These are phyloP conservation scores for Nannobrachium achirus DNA, from an alignment of 2,113 vertebrate genomes.

Conservation along the genomic window DNA sequence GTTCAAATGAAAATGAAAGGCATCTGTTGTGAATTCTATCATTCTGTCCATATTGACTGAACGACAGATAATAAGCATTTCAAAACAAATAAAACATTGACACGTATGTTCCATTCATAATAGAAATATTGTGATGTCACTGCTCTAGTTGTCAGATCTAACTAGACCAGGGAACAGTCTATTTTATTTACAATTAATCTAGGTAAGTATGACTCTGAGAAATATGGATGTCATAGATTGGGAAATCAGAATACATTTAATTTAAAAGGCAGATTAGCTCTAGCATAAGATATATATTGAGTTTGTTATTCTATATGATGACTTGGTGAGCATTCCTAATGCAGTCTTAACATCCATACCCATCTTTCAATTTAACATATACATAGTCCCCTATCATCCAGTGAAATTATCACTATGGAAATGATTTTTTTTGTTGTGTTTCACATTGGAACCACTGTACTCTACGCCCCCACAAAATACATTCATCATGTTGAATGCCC, in stretches of 20 bases:
- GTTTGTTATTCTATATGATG: conserved; percentile 7
- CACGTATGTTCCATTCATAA: conserved; percentile 10
- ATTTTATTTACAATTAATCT: conserved; percentile 53
- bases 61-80: background rate
- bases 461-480: conserved; percentile 1
- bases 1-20: conserved; percentile 8
- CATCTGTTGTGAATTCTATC: background rate
- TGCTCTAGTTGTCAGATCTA: conserved; percentile 30
- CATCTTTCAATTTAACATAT: background rate
- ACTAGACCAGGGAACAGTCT: conserved; percentile 49
- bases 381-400: background rate
- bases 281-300: background rate
- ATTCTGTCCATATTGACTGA: background rate
- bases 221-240: conserved; percentile 36
- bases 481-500: background rate
- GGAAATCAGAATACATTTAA: conserved; percentile 46
- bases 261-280: conserved; percentile 27
- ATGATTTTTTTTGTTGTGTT: background rate
- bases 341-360: background rate
- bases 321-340: conserved; percentile 10
- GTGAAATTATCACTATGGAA: background rate
- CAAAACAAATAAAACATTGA: background rate
- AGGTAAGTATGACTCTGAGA: conserved; percentile 66
- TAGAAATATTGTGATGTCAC: conserved; percentile 21
- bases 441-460: background rate